A percentile compares a stretch with the other conserved stretches of the same genome.
phyloP scores from a whole-genome alignment of 2,113 vertebrate species.

The Micronycteris hirsuta region DNA sequence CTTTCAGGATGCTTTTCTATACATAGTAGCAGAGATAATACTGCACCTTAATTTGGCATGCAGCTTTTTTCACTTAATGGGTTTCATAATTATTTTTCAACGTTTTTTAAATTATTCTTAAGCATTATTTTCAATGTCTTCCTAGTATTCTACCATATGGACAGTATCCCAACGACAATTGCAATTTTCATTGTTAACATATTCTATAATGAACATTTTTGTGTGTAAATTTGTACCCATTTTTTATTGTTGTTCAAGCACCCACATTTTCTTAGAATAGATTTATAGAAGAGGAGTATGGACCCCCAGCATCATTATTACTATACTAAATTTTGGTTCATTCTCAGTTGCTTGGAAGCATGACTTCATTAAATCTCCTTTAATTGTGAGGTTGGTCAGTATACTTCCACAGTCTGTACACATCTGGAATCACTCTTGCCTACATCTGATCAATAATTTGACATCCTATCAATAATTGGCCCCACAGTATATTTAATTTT shows the following conservation, averaged over 20 bases:
- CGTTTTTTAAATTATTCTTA: slow-evolving; percentile 40
- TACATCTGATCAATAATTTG: background rate
- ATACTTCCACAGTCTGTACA: background rate
- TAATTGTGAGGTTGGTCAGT: background rate
- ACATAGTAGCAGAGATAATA: background rate
- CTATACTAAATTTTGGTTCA: background rate
- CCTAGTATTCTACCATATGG: slow-evolving; percentile 32
- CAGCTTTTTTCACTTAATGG: background rate
- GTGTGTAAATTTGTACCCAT: slow-evolving; percentile 29
- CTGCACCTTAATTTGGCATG: background rate
- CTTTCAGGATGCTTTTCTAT: background rate
- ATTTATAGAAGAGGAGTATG: background rate
- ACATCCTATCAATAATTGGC: background rate
- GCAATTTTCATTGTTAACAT: slow-evolving; percentile 48
- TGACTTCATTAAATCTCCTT: background rate
- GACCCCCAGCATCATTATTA: background rate
- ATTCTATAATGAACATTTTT: slow-evolving; percentile 5
- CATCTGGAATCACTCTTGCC: background rate
- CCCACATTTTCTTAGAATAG: background rate
- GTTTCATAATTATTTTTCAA: slow-evolving; percentile 2
- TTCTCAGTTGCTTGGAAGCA: background rate
- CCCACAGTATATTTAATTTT: background rate
- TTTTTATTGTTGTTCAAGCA: background rate
- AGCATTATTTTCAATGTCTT: background rate
- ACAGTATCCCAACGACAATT: background rate